These are phyloP conservation scores for Pipistrellus nathusii DNA, from an alignment of 2,797 vertebrate species.

Conservation along the genomic window DNA sequence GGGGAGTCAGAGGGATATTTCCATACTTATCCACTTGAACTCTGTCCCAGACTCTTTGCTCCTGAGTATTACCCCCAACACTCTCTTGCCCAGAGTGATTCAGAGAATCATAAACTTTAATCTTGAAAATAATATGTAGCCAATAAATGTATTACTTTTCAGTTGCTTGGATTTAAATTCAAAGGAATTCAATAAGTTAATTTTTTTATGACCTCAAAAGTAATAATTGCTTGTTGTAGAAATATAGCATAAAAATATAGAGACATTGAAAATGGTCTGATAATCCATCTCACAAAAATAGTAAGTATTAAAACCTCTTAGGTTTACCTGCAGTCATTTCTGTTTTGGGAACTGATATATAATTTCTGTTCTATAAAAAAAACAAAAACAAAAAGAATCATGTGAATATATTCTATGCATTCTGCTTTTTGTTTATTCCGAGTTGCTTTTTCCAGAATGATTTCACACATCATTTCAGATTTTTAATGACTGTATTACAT, in stretches of 20 bases:
- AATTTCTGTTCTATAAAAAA: not conserved
- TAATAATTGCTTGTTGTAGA: not conserved
- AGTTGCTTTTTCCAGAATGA: not conserved
- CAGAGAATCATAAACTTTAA: not conserved
- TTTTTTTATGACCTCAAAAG: not conserved
- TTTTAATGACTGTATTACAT: not conserved
- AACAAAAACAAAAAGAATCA: not conserved
- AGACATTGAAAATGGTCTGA: not conserved
- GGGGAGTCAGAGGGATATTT: not conserved
- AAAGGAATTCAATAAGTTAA: not conserved
- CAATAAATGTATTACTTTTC: not conserved
- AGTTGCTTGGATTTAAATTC: not conserved
- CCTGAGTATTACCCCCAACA: not conserved
- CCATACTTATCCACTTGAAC: not conserved
- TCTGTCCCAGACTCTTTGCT: not conserved
- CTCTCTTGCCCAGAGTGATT: not conserved
- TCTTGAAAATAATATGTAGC: not conserved
- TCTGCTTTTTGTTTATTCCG: not conserved
- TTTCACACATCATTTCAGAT: not conserved
- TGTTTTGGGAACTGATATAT: not conserved
- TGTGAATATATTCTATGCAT: no score
- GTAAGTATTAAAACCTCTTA: not conserved
- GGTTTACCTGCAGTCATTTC: not conserved
- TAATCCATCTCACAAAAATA: conserved; percentile 8
- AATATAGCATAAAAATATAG: not conserved